phyloP scores from a whole-genome alignment of 92 coral and sea anemone genomes.

The Paramuricea clavata region DNA sequence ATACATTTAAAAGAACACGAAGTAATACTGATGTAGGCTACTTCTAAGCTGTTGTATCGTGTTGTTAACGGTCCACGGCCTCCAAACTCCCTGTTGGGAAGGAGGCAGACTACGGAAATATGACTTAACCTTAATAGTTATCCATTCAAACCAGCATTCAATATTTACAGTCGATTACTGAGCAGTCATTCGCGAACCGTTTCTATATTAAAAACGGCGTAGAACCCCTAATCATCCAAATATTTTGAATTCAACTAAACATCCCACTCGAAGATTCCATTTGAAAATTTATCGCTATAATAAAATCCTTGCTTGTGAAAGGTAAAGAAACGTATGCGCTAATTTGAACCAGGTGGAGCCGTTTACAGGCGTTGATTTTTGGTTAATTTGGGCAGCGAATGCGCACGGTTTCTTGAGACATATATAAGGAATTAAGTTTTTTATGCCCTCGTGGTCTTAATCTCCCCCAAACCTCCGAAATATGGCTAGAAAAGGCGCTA shows the following conservation, averaged over 20 bases:
- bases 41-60: neutral
- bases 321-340: neutral
- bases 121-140: neutral
- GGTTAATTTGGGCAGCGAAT: neutral
- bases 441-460: neutral
- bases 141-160: neutral
- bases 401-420: neutral
- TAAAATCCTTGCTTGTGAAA: neutral
- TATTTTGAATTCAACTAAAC: neutral
- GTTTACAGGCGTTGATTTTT: neutral
- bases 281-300: neutral
- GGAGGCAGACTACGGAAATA: neutral
- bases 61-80: neutral
- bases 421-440: neutral
- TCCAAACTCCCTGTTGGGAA: neutral
- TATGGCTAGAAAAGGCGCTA: neutral
- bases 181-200: neutral
- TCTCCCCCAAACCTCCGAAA: neutral
- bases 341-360: neutral
- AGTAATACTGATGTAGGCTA: neutral
- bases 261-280: neutral
- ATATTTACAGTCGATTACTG: neutral
- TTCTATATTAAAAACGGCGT: too few relatives aligned
- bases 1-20: neutral
- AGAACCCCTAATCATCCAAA: too few relatives aligned